Conservation (phyloP, 2,888 invertebrate species). For the Cryptophagus acutangulus region DNA sequence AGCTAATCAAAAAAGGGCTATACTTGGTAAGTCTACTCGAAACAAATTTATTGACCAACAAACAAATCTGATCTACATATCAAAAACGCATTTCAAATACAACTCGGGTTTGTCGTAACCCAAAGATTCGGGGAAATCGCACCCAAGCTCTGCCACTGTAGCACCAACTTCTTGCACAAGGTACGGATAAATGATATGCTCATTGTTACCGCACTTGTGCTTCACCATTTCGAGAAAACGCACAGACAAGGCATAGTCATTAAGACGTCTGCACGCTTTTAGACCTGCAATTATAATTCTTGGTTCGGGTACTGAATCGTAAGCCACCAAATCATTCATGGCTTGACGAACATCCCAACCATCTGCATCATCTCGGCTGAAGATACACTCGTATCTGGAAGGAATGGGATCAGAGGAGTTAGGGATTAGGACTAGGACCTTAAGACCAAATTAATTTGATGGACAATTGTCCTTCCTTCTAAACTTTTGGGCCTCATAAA, state of each 20-base stretch:
- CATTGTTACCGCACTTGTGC: constrained; percentile 74
- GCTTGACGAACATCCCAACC: constrained; percentile 66
- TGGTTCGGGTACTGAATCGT: constrained; percentile 59
- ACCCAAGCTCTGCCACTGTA: constrained; percentile 85
- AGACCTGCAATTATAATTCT: constrained; percentile 55
- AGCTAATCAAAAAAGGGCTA: constrained; percentile 29
- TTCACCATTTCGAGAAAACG: constrained; percentile 86
- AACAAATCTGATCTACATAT: too few species aligned
- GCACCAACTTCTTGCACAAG: constrained; percentile 85
- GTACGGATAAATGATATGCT: constrained; percentile 79
- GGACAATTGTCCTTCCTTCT: too few species aligned
- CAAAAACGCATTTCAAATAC: constrained; percentile 68
- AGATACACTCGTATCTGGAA: constrained; percentile 70
- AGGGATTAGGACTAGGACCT: too few species aligned
- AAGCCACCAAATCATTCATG: constrained; percentile 53
- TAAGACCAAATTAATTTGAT: too few species aligned
- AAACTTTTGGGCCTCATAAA: too few species aligned
- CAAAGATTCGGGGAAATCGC: constrained; percentile 88
- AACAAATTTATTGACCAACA: too few species aligned
- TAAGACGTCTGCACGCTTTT: constrained; percentile 59
- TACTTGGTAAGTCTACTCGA: constrained; percentile 34
- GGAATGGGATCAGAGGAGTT: not conserved
- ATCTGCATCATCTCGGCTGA: constrained; percentile 81
- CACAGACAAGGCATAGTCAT: constrained; percentile 61
- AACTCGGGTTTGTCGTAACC: constrained; percentile 97